Base-by-base conservation (phyloP, 1,140 invertebrate genomes). In the Schlechtendalia chinensis region DNA sequence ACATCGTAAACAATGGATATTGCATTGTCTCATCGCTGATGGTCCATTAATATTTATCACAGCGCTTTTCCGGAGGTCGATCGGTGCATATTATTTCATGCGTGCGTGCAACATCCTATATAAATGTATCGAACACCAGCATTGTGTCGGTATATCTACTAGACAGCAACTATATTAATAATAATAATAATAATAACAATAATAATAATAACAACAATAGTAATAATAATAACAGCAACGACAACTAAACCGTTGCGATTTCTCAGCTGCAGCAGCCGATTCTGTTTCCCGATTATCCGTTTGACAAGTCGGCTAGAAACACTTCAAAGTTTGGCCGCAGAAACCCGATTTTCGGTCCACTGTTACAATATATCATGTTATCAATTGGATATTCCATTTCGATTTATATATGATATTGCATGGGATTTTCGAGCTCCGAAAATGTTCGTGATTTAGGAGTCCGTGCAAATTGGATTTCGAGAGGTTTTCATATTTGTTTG, bases 21-120 rank as follows among this genome's bases (percentile, higher is more conserved):
- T 17, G 22, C 45, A 11, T 27, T 17, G 45, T 50, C 39, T 69
- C 67, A 32, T 50, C 65, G 47, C 45, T 24, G 47, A 67, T 50
- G 22, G 39, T 69, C 45, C 22, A 50, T 69, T 69, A 27, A 50
- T 69, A 69, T 50, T 47, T 69, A 50, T 69, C 8, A 17, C 67
- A 22, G 22, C 45, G 67, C n/a, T 69, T 69, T 69, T 50, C 22
- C 67, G 67, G 45, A 69, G 65, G 65, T 69, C 65, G 22, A 47
- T 69, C 39, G 39, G 39, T 69, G 39, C 45, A 47, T 50, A 50
- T 32, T 63, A 32, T 67, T 67, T 67, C n/a, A 39, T 39, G 63
- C 32, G 63, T 22, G 63, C n/a, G 11, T n/a, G 32, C 16, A 39
- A 67, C 63, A 22, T 67, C 17, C 32, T 67, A 67, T 6, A 67